These are phyloP conservation scores for Apamea anceps DNA, from an alignment of 2,888 invertebrate genomes.

Conservation along the genomic window DNA sequence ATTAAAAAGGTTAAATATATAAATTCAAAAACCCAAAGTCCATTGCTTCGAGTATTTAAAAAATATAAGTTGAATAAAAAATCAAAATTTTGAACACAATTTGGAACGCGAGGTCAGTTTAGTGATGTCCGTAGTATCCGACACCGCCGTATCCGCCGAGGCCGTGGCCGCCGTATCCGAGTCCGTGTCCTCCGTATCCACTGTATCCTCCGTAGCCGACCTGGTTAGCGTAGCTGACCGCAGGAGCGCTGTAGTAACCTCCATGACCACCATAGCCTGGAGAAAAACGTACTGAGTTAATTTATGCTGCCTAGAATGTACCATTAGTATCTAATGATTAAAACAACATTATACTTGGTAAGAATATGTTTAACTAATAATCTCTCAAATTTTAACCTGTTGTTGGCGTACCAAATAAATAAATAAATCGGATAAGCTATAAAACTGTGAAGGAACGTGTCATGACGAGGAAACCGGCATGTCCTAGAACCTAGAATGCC, in stretches of 20 bases:
- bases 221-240: conserved; percentile 72
- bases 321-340: background rate
- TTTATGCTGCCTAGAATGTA: background rate
- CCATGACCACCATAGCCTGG: conserved; percentile 68
- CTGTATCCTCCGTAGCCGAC: conserved; percentile 72
- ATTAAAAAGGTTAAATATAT: conserved; percentile 50
- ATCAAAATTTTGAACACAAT: conserved; percentile 49
- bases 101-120: conserved; percentile 57
- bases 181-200: conserved; percentile 58
- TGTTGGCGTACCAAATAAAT: background rate
- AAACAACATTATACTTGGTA: too few relatives aligned
- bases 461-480: too few relatives aligned
- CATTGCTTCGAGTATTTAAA: conserved; percentile 66
- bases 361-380: too few relatives aligned
- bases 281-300: conserved; percentile 12
- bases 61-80: conserved; percentile 38
- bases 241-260: conserved; percentile 71
- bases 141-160: conserved; percentile 66
- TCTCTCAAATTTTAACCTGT: too few relatives aligned
- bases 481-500: too few relatives aligned
- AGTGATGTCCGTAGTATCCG: conserved; percentile 77
- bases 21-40: conserved; percentile 44
- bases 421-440: too few relatives aligned
- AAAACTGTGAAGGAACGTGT: background rate
- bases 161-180: conserved; percentile 72